A percentile compares a stretch with the other conserved stretches of the same genome.
Conservation (phyloP, 2,113 vertebrate species). For the Thermophis baileyi region DNA sequence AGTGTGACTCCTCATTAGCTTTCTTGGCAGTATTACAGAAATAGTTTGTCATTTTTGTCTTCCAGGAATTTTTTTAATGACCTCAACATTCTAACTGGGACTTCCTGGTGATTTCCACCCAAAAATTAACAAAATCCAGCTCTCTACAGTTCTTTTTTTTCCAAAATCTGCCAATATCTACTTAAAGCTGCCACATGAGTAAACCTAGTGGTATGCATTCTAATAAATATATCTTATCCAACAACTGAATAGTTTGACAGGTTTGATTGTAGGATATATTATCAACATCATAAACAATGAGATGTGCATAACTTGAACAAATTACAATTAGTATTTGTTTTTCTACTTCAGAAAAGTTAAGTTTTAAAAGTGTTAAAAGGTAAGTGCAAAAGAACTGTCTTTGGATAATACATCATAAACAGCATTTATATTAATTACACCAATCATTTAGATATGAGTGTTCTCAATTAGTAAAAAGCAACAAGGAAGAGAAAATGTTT, state of each 20-base stretch:
- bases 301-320: background rate
- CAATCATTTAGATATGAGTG: background rate
- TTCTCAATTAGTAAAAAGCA: conserved; percentile 2
- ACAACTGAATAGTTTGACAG: background rate
- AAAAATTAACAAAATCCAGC: background rate
- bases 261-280: background rate
- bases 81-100: background rate
- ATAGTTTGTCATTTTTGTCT: background rate
- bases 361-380: background rate
- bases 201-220: background rate
- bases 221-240: background rate
- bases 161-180: background rate
- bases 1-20: background rate
- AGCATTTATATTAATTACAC: background rate
- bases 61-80: background rate
- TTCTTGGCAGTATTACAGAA: background rate
- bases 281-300: background rate
- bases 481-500: background rate
- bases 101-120: background rate
- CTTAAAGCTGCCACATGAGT: background rate
- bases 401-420: background rate
- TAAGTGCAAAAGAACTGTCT: background rate
- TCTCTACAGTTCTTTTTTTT: background rate
- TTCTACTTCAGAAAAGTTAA: background rate
- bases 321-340: background rate